Percentiles rank a stretch among this genome's conserved stretches.
Evolutionary conservation across 2,888 invertebrate species (phyloP).

Genomic region (Drosophila recens): DNA sequence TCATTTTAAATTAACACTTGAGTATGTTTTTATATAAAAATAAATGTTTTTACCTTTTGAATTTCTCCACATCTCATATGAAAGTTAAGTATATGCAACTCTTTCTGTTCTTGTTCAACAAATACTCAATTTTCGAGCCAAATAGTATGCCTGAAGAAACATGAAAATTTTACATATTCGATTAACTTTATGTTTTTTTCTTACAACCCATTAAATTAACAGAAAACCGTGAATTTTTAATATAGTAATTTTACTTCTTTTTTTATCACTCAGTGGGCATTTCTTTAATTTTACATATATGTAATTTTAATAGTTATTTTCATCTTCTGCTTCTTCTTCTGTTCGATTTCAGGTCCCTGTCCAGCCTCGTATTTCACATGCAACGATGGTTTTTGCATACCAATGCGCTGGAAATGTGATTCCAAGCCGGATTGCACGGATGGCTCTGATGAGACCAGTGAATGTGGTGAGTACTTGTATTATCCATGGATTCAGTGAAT

Average conservation of each 20-base stretch:
- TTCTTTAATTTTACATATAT: slow-evolving; percentile 16
- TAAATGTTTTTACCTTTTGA: not conserved
- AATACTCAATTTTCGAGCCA: too few species aligned
- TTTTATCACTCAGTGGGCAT: not conserved
- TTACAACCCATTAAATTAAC: not conserved
- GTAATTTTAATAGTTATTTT: slow-evolving; percentile 26
- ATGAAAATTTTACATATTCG: not conserved
- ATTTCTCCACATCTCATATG: too few species aligned
- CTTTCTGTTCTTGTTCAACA: too few species aligned
- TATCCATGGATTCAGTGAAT: slow-evolving; percentile 1
- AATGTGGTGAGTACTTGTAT: slow-evolving; percentile 86
- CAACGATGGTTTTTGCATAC: slow-evolving; percentile 87
- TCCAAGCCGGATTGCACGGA: slow-evolving; percentile 87
- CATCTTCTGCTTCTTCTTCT: slow-evolving; percentile 36
- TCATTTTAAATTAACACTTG: too few species aligned
- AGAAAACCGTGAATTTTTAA: not conserved
- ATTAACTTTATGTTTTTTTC: not conserved
- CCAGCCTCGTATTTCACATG: slow-evolving; percentile 83
- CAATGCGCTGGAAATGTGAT: slow-evolving; percentile 87
- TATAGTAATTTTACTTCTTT: not conserved
- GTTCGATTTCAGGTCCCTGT: slow-evolving; percentile 78
- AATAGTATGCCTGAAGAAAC: too few species aligned
- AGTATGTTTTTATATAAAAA: too few species aligned
- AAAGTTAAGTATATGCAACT: too few species aligned
- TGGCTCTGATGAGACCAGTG: slow-evolving; percentile 87